These are phyloP conservation scores for Oreohelix idahoensis DNA, from an alignment of 1,140 invertebrate genomes.

Conservation along the genomic window DNA sequence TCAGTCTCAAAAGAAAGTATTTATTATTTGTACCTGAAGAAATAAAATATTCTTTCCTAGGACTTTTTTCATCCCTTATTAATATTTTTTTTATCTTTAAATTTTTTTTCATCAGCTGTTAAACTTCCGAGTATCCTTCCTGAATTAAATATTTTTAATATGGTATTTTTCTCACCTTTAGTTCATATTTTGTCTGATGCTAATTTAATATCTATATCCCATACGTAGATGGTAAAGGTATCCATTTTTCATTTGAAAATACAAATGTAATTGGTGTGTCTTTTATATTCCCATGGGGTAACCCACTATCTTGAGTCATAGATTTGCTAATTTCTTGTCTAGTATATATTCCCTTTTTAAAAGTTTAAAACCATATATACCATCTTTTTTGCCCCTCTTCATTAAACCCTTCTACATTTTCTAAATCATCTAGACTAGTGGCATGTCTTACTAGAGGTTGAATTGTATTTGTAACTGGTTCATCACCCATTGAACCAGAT, in stretches of 20 bases:
- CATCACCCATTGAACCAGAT: constrained; percentile 3
- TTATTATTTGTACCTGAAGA: too few species aligned
- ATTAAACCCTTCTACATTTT: constrained; percentile 4
- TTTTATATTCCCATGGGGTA: neutral
- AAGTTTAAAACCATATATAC: neutral
- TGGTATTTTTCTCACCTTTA: neutral
- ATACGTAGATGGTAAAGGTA: neutral
- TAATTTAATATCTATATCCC: neutral
- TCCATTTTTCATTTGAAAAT: neutral
- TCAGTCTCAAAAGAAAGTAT: too few species aligned
- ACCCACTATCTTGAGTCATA: too few species aligned
- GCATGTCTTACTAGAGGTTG: neutral
- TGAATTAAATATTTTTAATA: neutral
- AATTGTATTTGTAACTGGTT: neutral
- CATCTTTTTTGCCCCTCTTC: neutral
- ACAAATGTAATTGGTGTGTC: neutral
- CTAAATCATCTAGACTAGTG: neutral
- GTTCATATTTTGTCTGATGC: neutral
- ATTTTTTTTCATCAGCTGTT: neutral
- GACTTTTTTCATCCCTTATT: neutral
- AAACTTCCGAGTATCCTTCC: neutral
- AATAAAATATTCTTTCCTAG: neutral
- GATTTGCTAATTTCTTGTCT: constrained; percentile 7
- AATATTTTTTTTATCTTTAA: too few species aligned
- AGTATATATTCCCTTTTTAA: neutral